Conservation (phyloP, 2,888 invertebrate species). For the Drosophila meridionalis region DNA sequence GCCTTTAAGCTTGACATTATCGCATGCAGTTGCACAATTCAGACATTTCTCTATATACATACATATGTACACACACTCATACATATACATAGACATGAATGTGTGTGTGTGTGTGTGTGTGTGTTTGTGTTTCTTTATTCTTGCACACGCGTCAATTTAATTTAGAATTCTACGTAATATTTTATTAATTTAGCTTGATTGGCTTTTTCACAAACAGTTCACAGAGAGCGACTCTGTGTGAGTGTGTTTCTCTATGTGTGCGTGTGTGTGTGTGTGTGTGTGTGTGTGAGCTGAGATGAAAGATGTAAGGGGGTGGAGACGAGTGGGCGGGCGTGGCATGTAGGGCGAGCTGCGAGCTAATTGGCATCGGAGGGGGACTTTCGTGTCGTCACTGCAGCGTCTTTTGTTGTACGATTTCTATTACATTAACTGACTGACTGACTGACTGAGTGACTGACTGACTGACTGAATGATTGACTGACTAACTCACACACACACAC, state of each 20-base stretch:
- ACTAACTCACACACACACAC: not conserved
- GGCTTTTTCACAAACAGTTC: slow-evolving; percentile 76
- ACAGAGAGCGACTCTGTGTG: slow-evolving; percentile 5
- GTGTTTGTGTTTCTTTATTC: slow-evolving; percentile 29
- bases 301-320: not conserved
- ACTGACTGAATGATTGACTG: slow-evolving; percentile 40
- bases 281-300: slow-evolving; percentile 5
- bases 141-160: slow-evolving; percentile 79
- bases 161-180: slow-evolving; percentile 79
- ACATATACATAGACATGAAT: slow-evolving; percentile 2
- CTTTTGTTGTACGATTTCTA: slow-evolving; percentile 78
- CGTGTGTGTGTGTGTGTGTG: slow-evolving; percentile 12
- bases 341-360: slow-evolving; percentile 50
- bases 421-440: slow-evolving; percentile 69
- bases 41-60: slow-evolving; percentile 1
- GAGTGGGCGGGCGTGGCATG: not conserved
- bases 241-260: not conserved
- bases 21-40: slow-evolving; percentile 30
- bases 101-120: not conserved
- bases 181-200: slow-evolving; percentile 80
- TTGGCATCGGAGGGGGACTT: slow-evolving; percentile 73
- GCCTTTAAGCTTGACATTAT: slow-evolving; percentile 9
- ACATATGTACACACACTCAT: slow-evolving; percentile 7
- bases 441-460: slow-evolving; percentile 29
- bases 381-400: slow-evolving; percentile 76